These are phyloP conservation scores for Diachasmimorpha longicaudata DNA, from an alignment of 1,140 invertebrate genomes.

Conservation along the genomic window DNA sequence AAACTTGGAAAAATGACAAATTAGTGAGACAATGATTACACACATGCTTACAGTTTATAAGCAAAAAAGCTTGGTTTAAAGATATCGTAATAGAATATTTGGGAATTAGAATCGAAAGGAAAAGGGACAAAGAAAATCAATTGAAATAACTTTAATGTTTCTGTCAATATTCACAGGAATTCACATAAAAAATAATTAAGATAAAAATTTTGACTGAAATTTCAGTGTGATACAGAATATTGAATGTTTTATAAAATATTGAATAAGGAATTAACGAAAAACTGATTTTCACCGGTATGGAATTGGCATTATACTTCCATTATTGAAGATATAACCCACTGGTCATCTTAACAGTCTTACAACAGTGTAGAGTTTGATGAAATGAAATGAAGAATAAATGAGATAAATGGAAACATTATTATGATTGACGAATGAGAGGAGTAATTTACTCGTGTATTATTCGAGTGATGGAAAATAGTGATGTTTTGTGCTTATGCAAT, in stretches of 20 bases:
- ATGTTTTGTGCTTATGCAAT: background rate
- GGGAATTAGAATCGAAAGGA: background rate
- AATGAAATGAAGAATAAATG: background rate
- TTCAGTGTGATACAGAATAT: no score
- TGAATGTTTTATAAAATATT: no score
- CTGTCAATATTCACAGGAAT: background rate
- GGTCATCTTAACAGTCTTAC: background rate
- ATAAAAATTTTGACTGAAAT: no score
- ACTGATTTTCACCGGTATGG: background rate
- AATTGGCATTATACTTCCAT: background rate
- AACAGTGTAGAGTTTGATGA: background rate
- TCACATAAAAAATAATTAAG: no score
- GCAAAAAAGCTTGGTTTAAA: background rate
- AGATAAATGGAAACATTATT: background rate
- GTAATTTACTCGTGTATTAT: background rate
- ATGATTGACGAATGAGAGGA: background rate
- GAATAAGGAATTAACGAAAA: no score
- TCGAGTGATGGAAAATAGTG: background rate
- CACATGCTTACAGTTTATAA: slow-evolving; percentile 8
- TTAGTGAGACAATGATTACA: background rate
- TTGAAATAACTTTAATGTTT: background rate
- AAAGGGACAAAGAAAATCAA: background rate
- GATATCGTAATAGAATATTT: background rate
- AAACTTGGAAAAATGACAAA: background rate
- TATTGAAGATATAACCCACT: background rate